A percentile compares a stretch with the other conserved stretches of the same genome.
Conservation (phyloP, 1,140 invertebrate genomes). For the Drosophila littoralis region DNA sequence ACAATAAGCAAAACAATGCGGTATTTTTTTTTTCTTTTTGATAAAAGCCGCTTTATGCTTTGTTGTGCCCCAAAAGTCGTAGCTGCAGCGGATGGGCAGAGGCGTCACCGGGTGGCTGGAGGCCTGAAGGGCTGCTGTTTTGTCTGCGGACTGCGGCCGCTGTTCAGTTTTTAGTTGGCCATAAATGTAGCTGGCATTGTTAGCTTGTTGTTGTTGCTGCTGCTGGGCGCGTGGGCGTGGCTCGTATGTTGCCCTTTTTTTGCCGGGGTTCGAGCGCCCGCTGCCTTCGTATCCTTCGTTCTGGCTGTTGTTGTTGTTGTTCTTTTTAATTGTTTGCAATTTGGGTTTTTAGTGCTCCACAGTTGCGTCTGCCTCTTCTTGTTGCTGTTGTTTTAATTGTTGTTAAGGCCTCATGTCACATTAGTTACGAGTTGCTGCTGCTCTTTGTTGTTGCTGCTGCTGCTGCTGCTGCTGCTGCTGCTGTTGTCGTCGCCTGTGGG, state of each 20-base stretch:
- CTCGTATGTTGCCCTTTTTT: constrained; percentile 10
- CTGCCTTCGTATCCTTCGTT: constrained; percentile 35
- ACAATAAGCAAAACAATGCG: constrained; percentile 46
- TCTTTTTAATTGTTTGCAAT: constrained; percentile 75
- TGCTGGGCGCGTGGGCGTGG: constrained; percentile 1
- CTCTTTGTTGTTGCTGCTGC: constrained; percentile 35
- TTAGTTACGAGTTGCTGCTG: constrained; percentile 73
- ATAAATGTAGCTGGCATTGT: constrained; percentile 52
- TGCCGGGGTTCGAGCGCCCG: not conserved
- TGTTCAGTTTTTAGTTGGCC: constrained; percentile 72
- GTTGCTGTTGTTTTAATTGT: constrained; percentile 24
- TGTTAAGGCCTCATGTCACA: constrained; percentile 80
- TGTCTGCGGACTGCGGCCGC: constrained; percentile 24
- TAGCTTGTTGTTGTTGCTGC: not conserved
- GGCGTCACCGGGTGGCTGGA: not conserved
- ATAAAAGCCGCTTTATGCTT: constrained; percentile 8
- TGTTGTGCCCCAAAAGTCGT: not conserved
- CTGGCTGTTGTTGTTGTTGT: constrained; percentile 26
- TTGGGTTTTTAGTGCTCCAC: constrained; percentile 72
- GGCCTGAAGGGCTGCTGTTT: not conserved
- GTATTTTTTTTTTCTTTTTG: constrained; percentile 20
- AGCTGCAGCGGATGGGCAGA: not conserved
- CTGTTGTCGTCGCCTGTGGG: constrained; percentile 29
- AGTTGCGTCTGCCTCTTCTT: constrained; percentile 33
- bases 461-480: constrained; percentile 27